A percentile compares a stretch with the other conserved stretches of the same genome.
Conservation (phyloP, 92 coral and sea anemone genomes). For the Heteractis magnifica region DNA sequence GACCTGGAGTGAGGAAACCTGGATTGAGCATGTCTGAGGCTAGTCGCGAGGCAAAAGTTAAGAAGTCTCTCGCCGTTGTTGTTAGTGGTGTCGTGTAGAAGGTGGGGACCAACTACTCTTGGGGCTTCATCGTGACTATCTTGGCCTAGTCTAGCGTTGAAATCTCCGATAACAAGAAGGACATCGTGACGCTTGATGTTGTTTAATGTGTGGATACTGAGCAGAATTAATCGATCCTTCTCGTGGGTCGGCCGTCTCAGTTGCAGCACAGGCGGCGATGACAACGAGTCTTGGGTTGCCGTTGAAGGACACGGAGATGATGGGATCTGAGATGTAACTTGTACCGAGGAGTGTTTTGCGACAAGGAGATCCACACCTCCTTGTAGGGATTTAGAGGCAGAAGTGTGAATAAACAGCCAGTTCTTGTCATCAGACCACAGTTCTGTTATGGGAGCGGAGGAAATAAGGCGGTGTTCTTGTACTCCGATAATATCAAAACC, state of each 20-base stretch:
- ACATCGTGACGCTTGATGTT: conserved; percentile 19
- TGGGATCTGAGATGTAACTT: conserved; percentile 14
- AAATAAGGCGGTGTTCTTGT: conserved; percentile 18
- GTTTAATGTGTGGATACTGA: too few species aligned
- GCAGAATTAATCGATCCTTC: conserved; percentile 2
- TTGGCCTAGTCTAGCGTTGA: conserved; percentile 16
- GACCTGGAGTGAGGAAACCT: conserved; percentile 6
- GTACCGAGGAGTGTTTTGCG: not conserved
- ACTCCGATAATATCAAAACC: conserved; percentile 17
- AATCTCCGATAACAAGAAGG: conserved; percentile 14
- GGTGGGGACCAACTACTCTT: conserved; percentile 22
- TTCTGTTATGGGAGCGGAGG: not conserved
- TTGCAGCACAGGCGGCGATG: conserved; percentile 21
- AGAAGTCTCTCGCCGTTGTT: conserved; percentile 26
- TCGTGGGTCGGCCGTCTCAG: conserved; percentile 8
- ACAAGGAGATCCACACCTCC: conserved; percentile 20
- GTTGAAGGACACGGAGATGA: not conserved
- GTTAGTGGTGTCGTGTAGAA: conserved; percentile 10
- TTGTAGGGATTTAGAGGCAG: conserved; percentile 17
- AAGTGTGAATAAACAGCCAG: conserved; percentile 19
- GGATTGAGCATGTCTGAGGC: conserved; percentile 9
- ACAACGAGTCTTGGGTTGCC: conserved; percentile 11
- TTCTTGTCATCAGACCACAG: conserved; percentile 8
- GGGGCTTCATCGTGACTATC: conserved; percentile 21
- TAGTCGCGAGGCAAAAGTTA: too few species aligned